A percentile compares a stretch with the other conserved stretches of the same genome.
Conservation (phyloP, 2,888 invertebrate species). For the Stictocephala bisonia region DNA sequence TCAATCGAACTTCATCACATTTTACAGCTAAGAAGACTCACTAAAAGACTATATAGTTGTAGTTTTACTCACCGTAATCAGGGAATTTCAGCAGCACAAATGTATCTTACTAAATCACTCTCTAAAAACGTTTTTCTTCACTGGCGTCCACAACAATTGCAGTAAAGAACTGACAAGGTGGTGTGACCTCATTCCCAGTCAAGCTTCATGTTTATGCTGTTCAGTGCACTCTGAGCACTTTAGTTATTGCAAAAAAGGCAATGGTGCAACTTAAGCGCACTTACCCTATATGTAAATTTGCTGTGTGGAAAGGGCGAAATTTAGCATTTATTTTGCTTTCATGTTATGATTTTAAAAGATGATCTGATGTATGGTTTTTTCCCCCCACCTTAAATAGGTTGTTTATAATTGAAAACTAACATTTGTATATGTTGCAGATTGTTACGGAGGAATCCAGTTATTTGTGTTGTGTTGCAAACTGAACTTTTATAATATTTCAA, state of each 20-base stretch:
- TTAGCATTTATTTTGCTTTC: no score
- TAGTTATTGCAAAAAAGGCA: background rate
- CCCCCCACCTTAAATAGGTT: no score
- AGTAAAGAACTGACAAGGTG: background rate
- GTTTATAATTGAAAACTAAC: no score
- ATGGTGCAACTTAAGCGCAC: background rate
- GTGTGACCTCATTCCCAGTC: background rate
- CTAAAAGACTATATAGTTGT: background rate
- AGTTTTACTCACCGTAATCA: slow-evolving; percentile 2
- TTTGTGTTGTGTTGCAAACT: slow-evolving; percentile 19
- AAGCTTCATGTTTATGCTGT: background rate
- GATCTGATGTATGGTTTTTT: no score
- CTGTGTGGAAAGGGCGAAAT: no score
- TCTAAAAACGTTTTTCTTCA: background rate
- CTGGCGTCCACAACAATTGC: background rate
- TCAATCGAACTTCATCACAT: background rate
- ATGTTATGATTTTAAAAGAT: no score
- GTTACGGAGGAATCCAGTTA: background rate
- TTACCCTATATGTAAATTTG: background rate
- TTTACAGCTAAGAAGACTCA: background rate
- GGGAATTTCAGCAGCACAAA: background rate
- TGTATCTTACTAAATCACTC: background rate
- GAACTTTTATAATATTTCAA: slow-evolving; percentile 27
- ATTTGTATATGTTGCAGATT: background rate
- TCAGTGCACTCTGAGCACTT: background rate